Evolutionary conservation across 2,888 invertebrate genomes (phyloP), one percentile per base, ranked within the genome.

Genomic region (Luperina testacea): DNA sequence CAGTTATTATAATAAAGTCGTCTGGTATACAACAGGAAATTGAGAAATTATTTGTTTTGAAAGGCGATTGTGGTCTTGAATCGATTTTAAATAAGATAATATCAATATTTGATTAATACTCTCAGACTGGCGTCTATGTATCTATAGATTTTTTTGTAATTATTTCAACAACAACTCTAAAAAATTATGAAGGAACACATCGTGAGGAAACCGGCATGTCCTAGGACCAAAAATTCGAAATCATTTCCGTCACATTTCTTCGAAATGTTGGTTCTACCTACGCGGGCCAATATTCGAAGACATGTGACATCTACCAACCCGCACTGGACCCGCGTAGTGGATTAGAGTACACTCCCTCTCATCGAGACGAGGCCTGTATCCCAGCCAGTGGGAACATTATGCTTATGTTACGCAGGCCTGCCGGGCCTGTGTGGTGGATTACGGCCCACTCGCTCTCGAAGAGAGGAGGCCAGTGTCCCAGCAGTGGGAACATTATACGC

Each of bases 1-100:
- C 75, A 89, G 81, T 90, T 89, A 86, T 84, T 82, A 83, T 83
- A 83, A 81, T 85, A 77, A 57, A 78, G 61, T 78, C 45, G 72
- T 72, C 76, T 64, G 70, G 24, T 80, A 11, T 11, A 78, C 63
- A 38, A 67, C 51, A 61, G n/a, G 68, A 70, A 77, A 80, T 82
- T 84, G 74, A 45, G 64, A 73, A 77, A 86, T 77, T 71, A 72
- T 78, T 82, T 63, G 65, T 75, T 61, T 78, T 83, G 27, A 70
- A 78, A 63, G 13, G 20, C 27, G 32, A 1, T 42, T 53, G 27
- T n/a, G 24, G 2, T 32, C 13, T 57, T 13, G 17, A 59, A 24
- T 45, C 38, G 53, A 69, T 68, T 38, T 68, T 1, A 9, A 32
- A 20, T 32, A 45, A 59, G 38, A 27, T 59, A 20, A 32, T 48